phyloP scores from a whole-genome alignment of 2,888 invertebrate genomes.

The Hesperia comma region DNA sequence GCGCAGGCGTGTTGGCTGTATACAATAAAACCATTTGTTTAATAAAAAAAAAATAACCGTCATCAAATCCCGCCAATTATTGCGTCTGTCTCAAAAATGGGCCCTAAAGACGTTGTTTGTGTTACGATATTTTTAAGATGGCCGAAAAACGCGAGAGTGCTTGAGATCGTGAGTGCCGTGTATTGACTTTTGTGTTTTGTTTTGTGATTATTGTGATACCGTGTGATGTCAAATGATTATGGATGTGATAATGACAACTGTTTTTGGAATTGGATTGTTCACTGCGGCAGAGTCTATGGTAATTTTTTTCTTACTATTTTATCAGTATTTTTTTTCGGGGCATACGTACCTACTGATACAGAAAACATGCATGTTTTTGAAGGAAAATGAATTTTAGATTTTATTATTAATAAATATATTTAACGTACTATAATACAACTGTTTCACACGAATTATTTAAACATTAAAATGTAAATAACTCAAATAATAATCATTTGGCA shows the following conservation, averaged over 20 bases:
- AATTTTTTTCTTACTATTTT: constrained; percentile 43
- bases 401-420: too few species aligned
- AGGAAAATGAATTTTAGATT: too few species aligned
- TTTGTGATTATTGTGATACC: constrained; percentile 73
- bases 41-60: constrained; percentile 54
- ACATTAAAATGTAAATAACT: too few species aligned
- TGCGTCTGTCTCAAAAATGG: constrained; percentile 47
- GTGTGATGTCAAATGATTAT: constrained; percentile 73
- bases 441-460: too few species aligned
- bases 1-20: constrained; percentile 68
- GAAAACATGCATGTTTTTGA: too few species aligned
- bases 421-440: too few species aligned
- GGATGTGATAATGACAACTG: constrained; percentile 76
- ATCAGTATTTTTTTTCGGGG: constrained; percentile 2
- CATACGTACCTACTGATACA: too few species aligned
- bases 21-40: constrained; percentile 44
- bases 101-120: constrained; percentile 37
- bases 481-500: too few species aligned
- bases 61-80: constrained; percentile 52
- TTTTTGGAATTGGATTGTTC: constrained; percentile 75
- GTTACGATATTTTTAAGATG: constrained; percentile 37
- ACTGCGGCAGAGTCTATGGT: constrained; percentile 70
- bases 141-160: constrained; percentile 42
- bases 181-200: constrained; percentile 75
- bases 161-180: constrained; percentile 54